Evolutionary conservation across 2,888 invertebrate genomes (phyloP).

Genomic region (Carcina quercana): DNA sequence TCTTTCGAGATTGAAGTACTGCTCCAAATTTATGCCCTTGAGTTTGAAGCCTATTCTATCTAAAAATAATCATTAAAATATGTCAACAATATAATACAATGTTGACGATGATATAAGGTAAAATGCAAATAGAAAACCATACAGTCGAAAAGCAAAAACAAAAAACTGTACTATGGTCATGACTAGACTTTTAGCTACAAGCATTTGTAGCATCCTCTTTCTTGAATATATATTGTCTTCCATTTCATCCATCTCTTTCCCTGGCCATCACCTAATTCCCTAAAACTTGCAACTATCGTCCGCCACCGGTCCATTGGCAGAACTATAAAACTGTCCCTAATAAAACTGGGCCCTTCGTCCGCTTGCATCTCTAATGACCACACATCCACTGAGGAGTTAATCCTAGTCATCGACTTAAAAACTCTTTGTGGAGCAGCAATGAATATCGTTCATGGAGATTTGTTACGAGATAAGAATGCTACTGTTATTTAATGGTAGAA

Average conservation of each 20-base stretch:
- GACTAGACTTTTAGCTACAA: not conserved
- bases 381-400: too few relatives aligned
- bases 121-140: too few relatives aligned
- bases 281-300: conserved; percentile 57
- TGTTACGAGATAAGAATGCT: too few relatives aligned
- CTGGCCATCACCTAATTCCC: conserved; percentile 37
- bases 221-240: not conserved
- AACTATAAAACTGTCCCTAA: conserved; percentile 59
- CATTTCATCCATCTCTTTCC: conserved; percentile 13
- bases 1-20: too few relatives aligned
- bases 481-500: too few relatives aligned
- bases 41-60: not conserved
- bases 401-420: too few relatives aligned
- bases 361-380: conserved; percentile 66
- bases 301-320: conserved; percentile 43
- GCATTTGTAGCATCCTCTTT: not conserved
- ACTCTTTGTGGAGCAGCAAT: too few relatives aligned
- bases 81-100: not conserved
- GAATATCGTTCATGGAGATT: too few relatives aligned
- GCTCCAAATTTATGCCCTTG: not conserved
- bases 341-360: conserved; percentile 51
- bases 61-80: not conserved
- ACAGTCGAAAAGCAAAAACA: too few relatives aligned
- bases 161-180: not conserved
- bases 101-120: too few relatives aligned